Evolutionary conservation across 2,113 vertebrate species (phyloP).

Genomic region (Xiphophorus couchianus): DNA sequence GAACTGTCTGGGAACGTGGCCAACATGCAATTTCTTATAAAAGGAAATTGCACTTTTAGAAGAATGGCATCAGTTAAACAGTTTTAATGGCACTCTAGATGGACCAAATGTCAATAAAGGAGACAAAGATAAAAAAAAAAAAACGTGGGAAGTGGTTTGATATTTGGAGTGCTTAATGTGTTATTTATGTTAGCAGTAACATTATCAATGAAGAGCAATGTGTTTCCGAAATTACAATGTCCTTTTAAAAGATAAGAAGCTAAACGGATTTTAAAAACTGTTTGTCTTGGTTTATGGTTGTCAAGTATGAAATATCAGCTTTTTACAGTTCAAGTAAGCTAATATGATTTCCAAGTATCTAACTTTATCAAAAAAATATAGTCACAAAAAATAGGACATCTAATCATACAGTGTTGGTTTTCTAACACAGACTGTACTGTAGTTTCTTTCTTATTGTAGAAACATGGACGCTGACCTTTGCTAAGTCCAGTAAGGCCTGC

Average conservation of each 20-base stretch:
- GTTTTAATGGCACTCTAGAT: constrained; percentile 5
- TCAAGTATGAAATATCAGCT: no score
- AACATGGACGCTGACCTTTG: no score
- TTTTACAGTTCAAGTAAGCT: no score
- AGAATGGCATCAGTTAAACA: constrained; percentile 7
- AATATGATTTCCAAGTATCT: no score
- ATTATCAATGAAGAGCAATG: not conserved
- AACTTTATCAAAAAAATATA: no score
- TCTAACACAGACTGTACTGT: no score
- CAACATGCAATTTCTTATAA: constrained; percentile 38
- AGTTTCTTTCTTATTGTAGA: no score
- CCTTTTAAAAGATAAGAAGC: not conserved
- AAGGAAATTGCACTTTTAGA: constrained; percentile 16
- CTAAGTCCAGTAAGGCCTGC: no score
- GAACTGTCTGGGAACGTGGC: constrained; percentile 38
- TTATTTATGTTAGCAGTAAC: not conserved
- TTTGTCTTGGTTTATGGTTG: no score
- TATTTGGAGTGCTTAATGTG: not conserved
- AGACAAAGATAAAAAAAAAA: not conserved
- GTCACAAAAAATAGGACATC: no score
- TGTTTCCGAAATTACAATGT: not conserved
- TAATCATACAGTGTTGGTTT: no score
- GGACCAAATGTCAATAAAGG: constrained; percentile 6
- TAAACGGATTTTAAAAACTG: not conserved
- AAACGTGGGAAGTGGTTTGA: constrained; percentile 3